These are phyloP conservation scores for Pteronotus mesoamericanus DNA, from an alignment of 2,797 vertebrate genomes.

Conservation along the genomic window DNA sequence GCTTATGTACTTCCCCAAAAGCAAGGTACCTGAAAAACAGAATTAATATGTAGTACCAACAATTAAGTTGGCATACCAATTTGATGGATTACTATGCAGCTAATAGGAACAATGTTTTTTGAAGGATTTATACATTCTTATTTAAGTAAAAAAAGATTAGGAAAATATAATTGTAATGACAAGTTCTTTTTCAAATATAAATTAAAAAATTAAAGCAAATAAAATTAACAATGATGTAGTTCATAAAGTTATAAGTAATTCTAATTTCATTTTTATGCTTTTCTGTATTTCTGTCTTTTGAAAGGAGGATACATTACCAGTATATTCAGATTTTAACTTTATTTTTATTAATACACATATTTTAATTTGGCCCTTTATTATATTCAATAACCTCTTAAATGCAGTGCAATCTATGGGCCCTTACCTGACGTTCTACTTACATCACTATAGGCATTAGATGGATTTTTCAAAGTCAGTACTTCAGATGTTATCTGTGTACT, in stretches of 20 bases:
- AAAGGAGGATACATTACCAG: background rate
- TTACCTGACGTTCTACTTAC: background rate
- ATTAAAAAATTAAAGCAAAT: background rate
- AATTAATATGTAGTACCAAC: background rate
- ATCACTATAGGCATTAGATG: background rate
- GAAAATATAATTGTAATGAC: background rate
- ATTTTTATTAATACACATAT: background rate
- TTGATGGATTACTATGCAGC: background rate
- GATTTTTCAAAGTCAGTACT: background rate
- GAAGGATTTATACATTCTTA: background rate
- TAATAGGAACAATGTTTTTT: background rate
- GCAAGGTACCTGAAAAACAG: background rate
- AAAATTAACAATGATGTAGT: background rate
- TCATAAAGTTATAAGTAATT: background rate
- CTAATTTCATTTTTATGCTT: background rate
- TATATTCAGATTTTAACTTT: background rate
- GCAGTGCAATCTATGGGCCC: background rate
- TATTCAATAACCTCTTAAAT: background rate
- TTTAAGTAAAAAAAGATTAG: background rate
- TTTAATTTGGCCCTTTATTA: background rate
- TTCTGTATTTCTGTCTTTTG: background rate
- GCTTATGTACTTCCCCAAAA: background rate
- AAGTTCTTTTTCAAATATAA: background rate
- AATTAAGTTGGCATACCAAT: background rate
- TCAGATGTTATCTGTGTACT: background rate